Evolutionary conservation across 2,113 vertebrate genomes (phyloP), one percentile per base, ranked within the genome.

Genomic region (Meriones unguiculatus): DNA sequence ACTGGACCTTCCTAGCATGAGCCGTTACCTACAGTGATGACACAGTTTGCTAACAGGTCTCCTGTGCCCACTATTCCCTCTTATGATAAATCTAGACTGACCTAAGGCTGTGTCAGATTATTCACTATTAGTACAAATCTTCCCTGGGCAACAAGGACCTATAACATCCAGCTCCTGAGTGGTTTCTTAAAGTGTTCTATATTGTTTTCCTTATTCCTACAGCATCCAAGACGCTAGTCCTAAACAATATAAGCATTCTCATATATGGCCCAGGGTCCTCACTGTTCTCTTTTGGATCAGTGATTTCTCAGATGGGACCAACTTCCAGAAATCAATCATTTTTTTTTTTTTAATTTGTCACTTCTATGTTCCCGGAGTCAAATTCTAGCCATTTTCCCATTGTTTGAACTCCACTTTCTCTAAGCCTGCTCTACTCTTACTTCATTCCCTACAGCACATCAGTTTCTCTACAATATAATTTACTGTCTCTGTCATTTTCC

Each of bases 41-140:
- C 5, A 50, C 17, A 67, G 2, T 86, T 50, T 86, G 15, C 35
- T 50, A 67, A 20, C 28, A 67, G 25, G 41, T 22, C 54, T 69
- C n/a, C 30, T 32, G 20, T 17, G 12, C 15, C 41, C 84, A 54
- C 32, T 65, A 69, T 7, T 1, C 5, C 54, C 54, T 64, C n/a
- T 13, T 30, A 72, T 62, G 12, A 50, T 70, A 18, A 5, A 84
- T 15, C 12, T 41, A n/a, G 14, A 11, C 1, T 2, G 41, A 32
- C 12, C 12, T 9, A 54, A 14, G 46, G 41, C 73, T 72, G 28
- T 0, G 0, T 15, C 35, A n/a, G 14, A 59, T 25, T 9, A 25
- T 0, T 2, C 25, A 46, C 12, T 59, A 15, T 89, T 35, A 11
- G 22, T 46, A 50, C 15, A 38, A 54, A 65, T 32, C 62, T 25